phyloP scores from a whole-genome alignment of 2,797 vertebrate species.

The Monodelphis domestica region DNA sequence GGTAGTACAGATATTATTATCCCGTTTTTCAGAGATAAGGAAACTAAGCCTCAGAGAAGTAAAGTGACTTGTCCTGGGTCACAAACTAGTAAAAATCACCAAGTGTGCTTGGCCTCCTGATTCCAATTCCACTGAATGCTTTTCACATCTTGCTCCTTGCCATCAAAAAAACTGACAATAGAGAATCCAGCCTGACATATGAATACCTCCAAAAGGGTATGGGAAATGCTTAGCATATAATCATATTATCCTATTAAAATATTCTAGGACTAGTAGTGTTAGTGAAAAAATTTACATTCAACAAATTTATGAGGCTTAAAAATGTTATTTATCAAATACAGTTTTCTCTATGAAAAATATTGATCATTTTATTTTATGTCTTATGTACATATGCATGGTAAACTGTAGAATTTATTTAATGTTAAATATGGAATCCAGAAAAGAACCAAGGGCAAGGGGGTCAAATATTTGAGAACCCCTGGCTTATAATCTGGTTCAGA shows the following conservation, averaged over 20 bases:
- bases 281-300: not conserved
- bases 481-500: not conserved
- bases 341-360: not conserved
- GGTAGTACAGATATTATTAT: not conserved
- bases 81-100: not conserved
- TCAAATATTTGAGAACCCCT: not conserved
- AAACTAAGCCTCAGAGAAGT: not conserved
- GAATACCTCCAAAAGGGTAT: not conserved
- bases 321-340: not conserved
- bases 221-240: not conserved
- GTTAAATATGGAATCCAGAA: not conserved
- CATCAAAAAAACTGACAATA: not conserved
- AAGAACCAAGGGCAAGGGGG: not conserved
- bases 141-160: not conserved
- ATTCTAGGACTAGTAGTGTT: not conserved
- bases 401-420: not conserved
- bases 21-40: not conserved
- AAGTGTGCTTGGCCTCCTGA: not conserved
- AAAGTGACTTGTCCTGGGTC: not conserved
- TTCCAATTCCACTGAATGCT: not conserved
- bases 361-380: not conserved
- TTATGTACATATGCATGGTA: not conserved
- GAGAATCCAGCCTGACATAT: not conserved
- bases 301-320: not conserved
- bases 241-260: not conserved